Evolutionary conservation across 2,888 invertebrate genomes (phyloP), one percentile per base, ranked within the genome.

Genomic region (Ferrisia virgata): DNA sequence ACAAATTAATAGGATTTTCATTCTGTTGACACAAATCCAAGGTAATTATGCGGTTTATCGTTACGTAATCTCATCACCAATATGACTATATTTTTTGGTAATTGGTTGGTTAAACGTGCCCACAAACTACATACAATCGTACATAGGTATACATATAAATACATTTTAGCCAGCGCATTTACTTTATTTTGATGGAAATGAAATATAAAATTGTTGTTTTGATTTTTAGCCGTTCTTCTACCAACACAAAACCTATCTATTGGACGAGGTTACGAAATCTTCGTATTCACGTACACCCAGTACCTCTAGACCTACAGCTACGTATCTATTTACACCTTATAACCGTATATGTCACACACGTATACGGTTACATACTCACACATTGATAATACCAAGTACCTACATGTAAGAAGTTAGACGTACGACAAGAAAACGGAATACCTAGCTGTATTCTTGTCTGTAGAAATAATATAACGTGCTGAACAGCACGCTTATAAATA

Each of bases 401-500:
- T 13, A 11, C 3, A 15, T 13, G 40, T 36, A 9, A 15, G 3
- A 43, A 43, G 11, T n/a, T n/a, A 36, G 15, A 43, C n/a, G n/a
- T n/a, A n/a, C n/a, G n/a, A n/a, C n/a, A 43, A 53, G 53, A 53
- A 53, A 53, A 22, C 53, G 53, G 53, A 53, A 53, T 53, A 53
- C 13, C 8, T 36, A 36, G 3, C 3, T 3, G 36, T 36, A 36
- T 36, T 6, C 5, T 3, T 43, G 43, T 43, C 11, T 11, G 9
- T 43, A 43, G 5, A 47, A n/a, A n/a, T n/a, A 11, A 39, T 39
- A 39, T 64, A 64, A 64, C 58, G 58, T 64, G 58, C 58, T 2
- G 25, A 64, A 64, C 28, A 64, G 58, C 58, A 64, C 72, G 72
- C 33, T 72, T n/a, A n/a, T n/a, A n/a, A 72, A 58, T 72, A 72